Conservation (phyloP, 2,113 vertebrate species). For the Sander vitreus region DNA sequence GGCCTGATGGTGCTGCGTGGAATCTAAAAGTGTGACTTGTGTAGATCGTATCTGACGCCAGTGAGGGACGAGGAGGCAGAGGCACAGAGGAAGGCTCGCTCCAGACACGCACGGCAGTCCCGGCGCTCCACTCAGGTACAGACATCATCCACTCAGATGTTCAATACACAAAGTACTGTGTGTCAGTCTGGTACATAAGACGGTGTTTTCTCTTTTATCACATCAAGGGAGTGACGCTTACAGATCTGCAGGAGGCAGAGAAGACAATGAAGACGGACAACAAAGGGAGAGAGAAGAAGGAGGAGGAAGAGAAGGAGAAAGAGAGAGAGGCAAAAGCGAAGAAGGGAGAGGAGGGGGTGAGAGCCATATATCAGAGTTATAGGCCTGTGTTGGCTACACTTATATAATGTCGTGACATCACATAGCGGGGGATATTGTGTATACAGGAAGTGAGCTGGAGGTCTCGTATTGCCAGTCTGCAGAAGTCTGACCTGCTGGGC, state of each 20-base stretch:
- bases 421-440: constrained; percentile 34
- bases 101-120: constrained; percentile 85
- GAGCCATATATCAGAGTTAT: constrained; percentile 16
- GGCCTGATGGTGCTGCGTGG: neutral
- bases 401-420: constrained; percentile 45
- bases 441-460: constrained; percentile 88
- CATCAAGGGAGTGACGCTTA: constrained; percentile 86
- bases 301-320: constrained; percentile 73
- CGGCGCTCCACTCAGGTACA: constrained; percentile 86
- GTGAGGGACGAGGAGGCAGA: constrained; percentile 88
- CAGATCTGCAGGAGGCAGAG: constrained; percentile 88
- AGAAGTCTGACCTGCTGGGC: constrained; percentile 88
- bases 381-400: constrained; percentile 17
- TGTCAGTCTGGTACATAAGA: neutral
- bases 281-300: constrained; percentile 77
- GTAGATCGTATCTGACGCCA: constrained; percentile 86
- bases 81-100: constrained; percentile 87
- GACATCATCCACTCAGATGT: neutral
- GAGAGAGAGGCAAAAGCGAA: constrained; percentile 81
- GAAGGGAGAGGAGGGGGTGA: constrained; percentile 85
- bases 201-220: constrained; percentile 1
- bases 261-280: constrained; percentile 84
- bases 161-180: neutral
- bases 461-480: constrained; percentile 87
- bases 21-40: neutral